phyloP scores from a whole-genome alignment of 1,140 invertebrate species.

The Wasmannia auropunctata region DNA sequence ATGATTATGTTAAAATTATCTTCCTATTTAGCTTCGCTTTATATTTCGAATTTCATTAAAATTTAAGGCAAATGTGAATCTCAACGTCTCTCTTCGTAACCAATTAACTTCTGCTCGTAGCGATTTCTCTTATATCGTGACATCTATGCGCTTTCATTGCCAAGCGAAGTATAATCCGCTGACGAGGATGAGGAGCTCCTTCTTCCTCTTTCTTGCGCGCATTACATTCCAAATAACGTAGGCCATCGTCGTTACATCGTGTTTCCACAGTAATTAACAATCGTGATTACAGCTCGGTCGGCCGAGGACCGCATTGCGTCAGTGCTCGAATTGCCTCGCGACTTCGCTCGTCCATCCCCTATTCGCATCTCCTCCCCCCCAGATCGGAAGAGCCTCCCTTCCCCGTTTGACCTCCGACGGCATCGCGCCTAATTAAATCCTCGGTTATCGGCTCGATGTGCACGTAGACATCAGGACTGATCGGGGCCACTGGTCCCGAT shows the following conservation, averaged over 20 bases:
- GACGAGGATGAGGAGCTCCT: background rate
- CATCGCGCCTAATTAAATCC: conserved; percentile 72
- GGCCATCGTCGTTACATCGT: conserved; percentile 4
- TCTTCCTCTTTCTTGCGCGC: background rate
- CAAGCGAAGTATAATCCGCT: background rate
- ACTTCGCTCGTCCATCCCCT: conserved; percentile 71
- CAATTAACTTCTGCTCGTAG: background rate
- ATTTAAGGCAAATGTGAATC: background rate
- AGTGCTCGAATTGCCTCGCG: conserved; percentile 66
- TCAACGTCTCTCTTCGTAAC: background rate
- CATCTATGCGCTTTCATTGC: background rate
- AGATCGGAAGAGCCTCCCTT: too few species aligned
- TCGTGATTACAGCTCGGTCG: conserved; percentile 57
- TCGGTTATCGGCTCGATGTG: conserved; percentile 68
- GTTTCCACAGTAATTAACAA: conserved; percentile 63
- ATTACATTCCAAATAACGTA: conserved; percentile 8
- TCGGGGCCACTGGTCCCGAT: too few species aligned
- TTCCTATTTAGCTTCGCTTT: too few species aligned
- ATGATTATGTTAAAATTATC: background rate
- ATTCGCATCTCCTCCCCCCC: conserved; percentile 17
- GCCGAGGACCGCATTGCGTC: conserved; percentile 66
- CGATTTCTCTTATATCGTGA: background rate
- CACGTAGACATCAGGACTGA: conserved; percentile 3
- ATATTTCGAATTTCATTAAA: too few species aligned
- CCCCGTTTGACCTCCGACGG: background rate